Conservation (phyloP, 2,113 vertebrate species). For the Scalopus aquaticus region DNA sequence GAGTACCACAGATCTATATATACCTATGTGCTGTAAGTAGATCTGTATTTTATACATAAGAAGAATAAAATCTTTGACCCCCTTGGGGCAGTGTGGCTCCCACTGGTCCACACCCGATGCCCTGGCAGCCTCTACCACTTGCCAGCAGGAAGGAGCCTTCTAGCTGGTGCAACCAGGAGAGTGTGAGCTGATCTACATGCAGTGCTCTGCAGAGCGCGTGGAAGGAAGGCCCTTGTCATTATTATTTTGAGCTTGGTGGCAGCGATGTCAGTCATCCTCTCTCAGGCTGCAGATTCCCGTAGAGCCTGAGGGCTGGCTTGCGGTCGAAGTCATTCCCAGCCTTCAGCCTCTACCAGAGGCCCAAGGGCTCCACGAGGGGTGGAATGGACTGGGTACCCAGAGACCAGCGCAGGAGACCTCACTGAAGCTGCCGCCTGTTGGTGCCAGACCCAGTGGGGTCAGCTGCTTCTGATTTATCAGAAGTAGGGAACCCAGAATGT, state of each 20-base stretch:
- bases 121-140: neutral
- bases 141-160: neutral
- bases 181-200: neutral
- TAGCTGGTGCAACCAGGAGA: neutral
- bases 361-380: rapidly evolving
- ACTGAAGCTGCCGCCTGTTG: too few species aligned
- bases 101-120: neutral
- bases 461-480: neutral
- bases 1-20: neutral
- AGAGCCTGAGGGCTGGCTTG: neutral
- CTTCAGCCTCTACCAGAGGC: neutral
- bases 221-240: neutral
- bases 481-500: neutral
- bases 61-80: neutral
- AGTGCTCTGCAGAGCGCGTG: neutral
- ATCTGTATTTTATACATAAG: neutral
- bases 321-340: neutral
- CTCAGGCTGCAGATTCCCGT: neutral
- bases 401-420: neutral
- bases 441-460: neutral
- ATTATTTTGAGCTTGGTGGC: neutral
- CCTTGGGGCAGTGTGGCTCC: neutral
- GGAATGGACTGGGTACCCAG: neutral
- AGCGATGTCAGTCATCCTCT: neutral
- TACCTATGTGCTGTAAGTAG: neutral